Evolutionary conservation across 2,797 vertebrate genomes (phyloP).

Genomic region (Alosa sapidissima): DNA sequence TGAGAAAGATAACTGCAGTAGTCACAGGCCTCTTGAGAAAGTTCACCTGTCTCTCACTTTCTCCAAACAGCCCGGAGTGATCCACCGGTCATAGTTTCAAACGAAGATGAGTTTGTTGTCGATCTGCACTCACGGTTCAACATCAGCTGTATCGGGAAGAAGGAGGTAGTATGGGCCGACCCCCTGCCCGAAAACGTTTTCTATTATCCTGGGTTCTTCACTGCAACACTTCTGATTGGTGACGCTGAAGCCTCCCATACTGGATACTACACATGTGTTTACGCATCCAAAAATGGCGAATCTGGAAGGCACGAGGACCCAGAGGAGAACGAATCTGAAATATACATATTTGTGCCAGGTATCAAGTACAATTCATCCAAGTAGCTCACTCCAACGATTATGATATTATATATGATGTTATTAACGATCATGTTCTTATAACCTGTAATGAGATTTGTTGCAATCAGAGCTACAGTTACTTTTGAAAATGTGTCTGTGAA

Average conservation of each 20-base stretch:
- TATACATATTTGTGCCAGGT: slow-evolving; percentile 93
- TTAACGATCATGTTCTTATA: neutral
- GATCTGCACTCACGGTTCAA: slow-evolving; percentile 79
- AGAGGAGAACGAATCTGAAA: slow-evolving; percentile 69
- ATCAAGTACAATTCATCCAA: neutral
- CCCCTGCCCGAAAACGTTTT: slow-evolving; percentile 73
- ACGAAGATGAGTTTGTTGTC: slow-evolving; percentile 76
- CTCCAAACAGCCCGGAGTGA: slow-evolving; percentile 63
- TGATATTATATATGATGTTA: too few relatives aligned
- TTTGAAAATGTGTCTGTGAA: neutral
- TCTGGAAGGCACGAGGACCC: slow-evolving; percentile 38
- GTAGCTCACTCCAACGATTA: neutral
- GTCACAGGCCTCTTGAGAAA: too few relatives aligned
- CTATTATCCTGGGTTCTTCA: slow-evolving; percentile 76
- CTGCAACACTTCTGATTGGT: slow-evolving; percentile 79
- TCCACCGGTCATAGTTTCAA: slow-evolving; percentile 80
- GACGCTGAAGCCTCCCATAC: slow-evolving; percentile 80
- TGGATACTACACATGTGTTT: slow-evolving; percentile 80
- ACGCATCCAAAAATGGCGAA: slow-evolving; percentile 57
- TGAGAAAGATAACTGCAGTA: too few relatives aligned
- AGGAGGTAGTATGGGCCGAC: slow-evolving; percentile 80
- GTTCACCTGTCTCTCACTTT: slow-evolving; percentile 32
- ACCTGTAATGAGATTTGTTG: neutral
- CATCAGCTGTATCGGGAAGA: slow-evolving; percentile 84
- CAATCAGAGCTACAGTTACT: neutral